Conservation (phyloP, 2,888 invertebrate genomes). For the Thalpophila matura region DNA sequence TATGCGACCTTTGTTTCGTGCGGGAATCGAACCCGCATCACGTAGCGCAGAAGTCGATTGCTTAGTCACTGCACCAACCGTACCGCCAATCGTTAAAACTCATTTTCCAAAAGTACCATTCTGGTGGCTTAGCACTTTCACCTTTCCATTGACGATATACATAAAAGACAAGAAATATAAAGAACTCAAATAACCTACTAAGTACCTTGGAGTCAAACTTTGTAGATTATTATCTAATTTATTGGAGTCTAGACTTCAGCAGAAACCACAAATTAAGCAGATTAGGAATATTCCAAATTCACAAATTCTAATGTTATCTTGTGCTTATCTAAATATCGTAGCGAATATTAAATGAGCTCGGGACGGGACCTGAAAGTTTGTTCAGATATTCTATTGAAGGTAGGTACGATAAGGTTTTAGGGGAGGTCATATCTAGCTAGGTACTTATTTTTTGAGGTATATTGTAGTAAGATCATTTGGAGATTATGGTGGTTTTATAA, state of each 20-base stretch:
- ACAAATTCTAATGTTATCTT: conserved; percentile 34
- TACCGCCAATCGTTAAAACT: too few species aligned
- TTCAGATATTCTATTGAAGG: conserved; percentile 29
- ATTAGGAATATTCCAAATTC: conserved; percentile 30
- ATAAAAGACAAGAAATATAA: background rate
- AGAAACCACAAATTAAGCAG: conserved; percentile 25
- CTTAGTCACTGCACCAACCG: too few species aligned
- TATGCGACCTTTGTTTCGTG: too few species aligned
- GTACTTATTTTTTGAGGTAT: conserved; percentile 6
- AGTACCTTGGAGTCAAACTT: background rate
- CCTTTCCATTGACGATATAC: too few species aligned
- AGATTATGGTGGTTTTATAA: background rate
- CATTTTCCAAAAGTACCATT: too few species aligned
- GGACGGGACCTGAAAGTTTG: conserved; percentile 20
- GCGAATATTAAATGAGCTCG: conserved; percentile 48
- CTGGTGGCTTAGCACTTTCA: too few species aligned
- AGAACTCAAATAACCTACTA: background rate
- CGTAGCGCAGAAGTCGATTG: too few species aligned
- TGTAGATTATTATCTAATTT: conserved; percentile 24
- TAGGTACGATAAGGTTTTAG: conserved; percentile 1
- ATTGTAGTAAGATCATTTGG: background rate
- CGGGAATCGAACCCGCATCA: too few species aligned
- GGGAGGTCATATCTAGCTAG: background rate
- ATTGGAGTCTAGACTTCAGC: conserved; percentile 22
- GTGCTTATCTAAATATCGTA: conserved; percentile 40